phyloP scores from a whole-genome alignment of 2,113 vertebrate genomes.

The Turnix velox region DNA sequence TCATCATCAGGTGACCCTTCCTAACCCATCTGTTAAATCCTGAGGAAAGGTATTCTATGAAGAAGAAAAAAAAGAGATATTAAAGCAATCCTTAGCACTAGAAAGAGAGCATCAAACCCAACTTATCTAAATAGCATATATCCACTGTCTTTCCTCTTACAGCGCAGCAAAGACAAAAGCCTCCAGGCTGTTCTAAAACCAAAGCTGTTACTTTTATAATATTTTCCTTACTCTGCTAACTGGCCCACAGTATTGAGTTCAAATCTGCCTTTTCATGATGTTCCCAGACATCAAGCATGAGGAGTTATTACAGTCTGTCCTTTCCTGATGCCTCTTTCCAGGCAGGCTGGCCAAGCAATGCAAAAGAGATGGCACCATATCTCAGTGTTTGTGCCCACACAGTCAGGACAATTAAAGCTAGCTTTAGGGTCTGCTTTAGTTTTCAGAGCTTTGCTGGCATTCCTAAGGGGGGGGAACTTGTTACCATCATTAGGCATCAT shows the following conservation, averaged over 20 bases:
- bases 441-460: not conserved
- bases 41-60: not conserved
- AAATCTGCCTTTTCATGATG: not conserved
- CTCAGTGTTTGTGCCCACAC: not conserved
- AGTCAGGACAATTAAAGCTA: not conserved
- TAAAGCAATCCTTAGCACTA: not conserved
- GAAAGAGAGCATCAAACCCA: not conserved
- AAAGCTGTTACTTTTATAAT: constrained; percentile 25
- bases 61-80: not conserved
- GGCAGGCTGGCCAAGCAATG: not conserved
- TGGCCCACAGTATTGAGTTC: not conserved
- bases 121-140: not conserved
- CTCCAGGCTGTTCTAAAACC: not conserved
- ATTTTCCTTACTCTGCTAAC: not conserved
- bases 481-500: no score
- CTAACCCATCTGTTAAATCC: not conserved
- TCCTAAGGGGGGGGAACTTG: no score
- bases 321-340: constrained; percentile 18
- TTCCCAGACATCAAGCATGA: not conserved
- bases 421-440: not conserved
- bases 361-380: not conserved
- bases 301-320: not conserved
- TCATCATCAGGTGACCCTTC: not conserved
- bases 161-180: not conserved
- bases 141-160: not conserved